Conservation (phyloP, 2,888 invertebrate genomes). For the Troilus luridus region DNA sequence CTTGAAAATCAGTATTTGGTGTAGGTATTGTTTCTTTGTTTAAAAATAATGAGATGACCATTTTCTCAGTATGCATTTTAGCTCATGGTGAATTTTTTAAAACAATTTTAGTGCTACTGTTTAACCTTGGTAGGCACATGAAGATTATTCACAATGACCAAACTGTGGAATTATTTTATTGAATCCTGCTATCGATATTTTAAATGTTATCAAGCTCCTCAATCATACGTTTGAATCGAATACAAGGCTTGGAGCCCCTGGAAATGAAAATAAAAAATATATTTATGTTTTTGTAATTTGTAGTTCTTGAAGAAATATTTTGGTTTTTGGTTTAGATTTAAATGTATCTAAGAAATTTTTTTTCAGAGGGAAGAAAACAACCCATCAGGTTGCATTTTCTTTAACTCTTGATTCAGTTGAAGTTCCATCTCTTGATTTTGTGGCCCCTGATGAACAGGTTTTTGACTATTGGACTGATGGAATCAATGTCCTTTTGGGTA, state of each 20-base stretch:
- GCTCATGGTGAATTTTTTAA: no score
- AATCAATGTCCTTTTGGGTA: slow-evolving; percentile 86
- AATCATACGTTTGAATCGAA: background rate
- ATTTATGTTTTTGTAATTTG: background rate
- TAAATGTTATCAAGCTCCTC: background rate
- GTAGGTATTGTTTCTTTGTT: no score
- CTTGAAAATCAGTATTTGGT: no score
- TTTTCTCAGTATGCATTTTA: no score
- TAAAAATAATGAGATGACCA: no score
- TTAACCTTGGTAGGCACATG: no score
- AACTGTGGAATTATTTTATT: background rate
- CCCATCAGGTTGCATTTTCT: slow-evolving; percentile 87
- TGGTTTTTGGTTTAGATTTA: background rate
- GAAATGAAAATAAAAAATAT: background rate
- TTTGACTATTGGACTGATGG: slow-evolving; percentile 97
- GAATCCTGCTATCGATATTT: background rate
- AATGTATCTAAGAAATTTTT: background rate
- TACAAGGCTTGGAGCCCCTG: background rate
- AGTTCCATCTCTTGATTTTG: slow-evolving; percentile 88
- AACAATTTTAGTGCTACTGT: no score
- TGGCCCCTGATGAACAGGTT: slow-evolving; percentile 89
- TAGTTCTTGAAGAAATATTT: background rate
- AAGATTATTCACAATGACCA: no score
- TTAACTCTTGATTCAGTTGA: slow-evolving; percentile 87
- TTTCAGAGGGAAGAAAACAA: slow-evolving; percentile 82